Percentiles rank a stretch among this genome's conserved stretches.
phyloP scores from a whole-genome alignment of 2,113 vertebrate genomes.

The Hypomesus transpacificus region DNA sequence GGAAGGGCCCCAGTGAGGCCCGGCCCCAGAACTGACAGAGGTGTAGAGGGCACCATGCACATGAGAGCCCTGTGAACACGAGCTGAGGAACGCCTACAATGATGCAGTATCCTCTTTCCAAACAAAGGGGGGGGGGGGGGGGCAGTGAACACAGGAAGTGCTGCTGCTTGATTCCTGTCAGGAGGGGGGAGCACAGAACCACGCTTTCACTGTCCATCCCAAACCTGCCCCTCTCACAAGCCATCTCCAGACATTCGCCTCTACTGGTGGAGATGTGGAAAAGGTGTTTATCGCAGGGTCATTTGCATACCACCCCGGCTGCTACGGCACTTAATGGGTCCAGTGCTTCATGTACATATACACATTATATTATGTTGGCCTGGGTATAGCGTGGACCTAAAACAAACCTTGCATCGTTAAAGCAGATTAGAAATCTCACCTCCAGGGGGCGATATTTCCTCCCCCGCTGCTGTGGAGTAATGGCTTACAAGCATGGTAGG shows the following conservation, averaged over 20 bases:
- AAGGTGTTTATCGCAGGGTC: not conserved
- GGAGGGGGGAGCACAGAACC: not conserved
- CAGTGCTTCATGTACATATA: no score
- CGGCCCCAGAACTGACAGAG: not conserved
- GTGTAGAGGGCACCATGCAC: conserved; percentile 27
- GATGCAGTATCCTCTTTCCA: conserved; percentile 68
- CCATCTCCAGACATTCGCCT: not conserved
- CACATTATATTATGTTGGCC: conserved; percentile 1
- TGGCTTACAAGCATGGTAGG: not conserved
- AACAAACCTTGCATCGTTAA: no score
- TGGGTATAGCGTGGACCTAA: no score
- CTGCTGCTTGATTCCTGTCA: no score
- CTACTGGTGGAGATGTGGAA: not conserved
- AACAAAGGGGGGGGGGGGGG: not conserved
- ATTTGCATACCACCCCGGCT: no score
- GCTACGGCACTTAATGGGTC: no score
- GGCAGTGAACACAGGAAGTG: no score
- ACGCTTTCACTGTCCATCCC: not conserved
- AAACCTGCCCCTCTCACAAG: not conserved
- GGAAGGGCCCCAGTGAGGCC: conserved; percentile 66
- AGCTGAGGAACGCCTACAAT: conserved; percentile 28
- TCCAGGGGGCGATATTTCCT: conserved; percentile 29
- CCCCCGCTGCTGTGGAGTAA: conserved; percentile 29
- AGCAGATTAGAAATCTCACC: not conserved
- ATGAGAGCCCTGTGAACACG: conserved; percentile 43